phyloP scores from a whole-genome alignment of 1,140 invertebrate species.

The Ceratoteleas bidentatus region DNA sequence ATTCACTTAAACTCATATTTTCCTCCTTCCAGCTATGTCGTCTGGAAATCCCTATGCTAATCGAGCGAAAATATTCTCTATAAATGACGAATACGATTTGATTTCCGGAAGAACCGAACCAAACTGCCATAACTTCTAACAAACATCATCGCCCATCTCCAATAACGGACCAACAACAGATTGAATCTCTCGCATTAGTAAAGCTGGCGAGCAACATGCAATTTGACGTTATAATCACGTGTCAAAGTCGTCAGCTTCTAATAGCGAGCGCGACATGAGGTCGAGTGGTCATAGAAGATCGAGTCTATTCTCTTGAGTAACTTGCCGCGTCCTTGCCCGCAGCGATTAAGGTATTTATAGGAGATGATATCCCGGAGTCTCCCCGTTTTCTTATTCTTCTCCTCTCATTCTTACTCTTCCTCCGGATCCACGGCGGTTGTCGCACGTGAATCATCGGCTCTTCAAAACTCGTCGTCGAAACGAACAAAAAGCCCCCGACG shows the following conservation, averaged over 20 bases:
- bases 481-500: constrained; percentile 23
- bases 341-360: constrained; percentile 70
- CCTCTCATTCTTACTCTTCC: constrained; percentile 35
- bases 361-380: constrained; percentile 68
- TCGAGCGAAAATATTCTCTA: no score
- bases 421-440: constrained; percentile 34
- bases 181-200: no score
- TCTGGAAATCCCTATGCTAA: no score
- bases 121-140: no score
- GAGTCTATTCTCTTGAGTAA: constrained; percentile 62
- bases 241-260: constrained; percentile 56
- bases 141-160: no score
- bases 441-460: constrained; percentile 46
- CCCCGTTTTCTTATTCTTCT: constrained; percentile 58
- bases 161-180: no score
- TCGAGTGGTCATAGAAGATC: constrained; percentile 62
- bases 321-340: constrained; percentile 65
- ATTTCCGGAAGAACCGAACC: no score
- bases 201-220: constrained; percentile 12
- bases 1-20: no score
- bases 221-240: constrained; percentile 54
- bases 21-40: no score
- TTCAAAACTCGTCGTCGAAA: constrained; percentile 41
- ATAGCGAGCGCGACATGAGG: constrained; percentile 50
- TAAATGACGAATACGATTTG: no score